Evolutionary conservation across 2,113 vertebrate species (phyloP).

Genomic region (Pungitius pungitius): DNA sequence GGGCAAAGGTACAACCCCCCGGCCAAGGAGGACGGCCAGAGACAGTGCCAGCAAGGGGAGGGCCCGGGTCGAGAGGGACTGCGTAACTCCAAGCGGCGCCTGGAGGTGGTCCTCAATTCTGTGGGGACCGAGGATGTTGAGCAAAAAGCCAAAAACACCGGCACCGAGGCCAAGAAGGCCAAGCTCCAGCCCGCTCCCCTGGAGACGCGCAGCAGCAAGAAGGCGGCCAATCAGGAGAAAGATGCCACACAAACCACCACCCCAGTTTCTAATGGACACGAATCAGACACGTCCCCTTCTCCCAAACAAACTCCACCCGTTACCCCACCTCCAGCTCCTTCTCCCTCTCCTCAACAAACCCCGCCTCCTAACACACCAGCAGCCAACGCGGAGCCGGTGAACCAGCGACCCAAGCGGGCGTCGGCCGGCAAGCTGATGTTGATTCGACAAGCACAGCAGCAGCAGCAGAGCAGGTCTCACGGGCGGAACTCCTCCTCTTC

Average conservation of each 20-base stretch:
- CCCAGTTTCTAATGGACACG: constrained; percentile 84
- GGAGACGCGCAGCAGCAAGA: constrained; percentile 89
- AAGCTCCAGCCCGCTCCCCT: constrained; percentile 74
- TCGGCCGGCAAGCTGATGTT: constrained; percentile 91
- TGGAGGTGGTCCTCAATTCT: constrained; percentile 85
- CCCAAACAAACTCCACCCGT: constrained; percentile 59
- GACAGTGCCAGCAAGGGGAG: constrained; percentile 81
- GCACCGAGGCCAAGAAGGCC: constrained; percentile 76
- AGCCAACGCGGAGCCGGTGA: constrained; percentile 85
- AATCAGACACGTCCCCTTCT: constrained; percentile 76
- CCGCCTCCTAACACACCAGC: constrained; percentile 79
- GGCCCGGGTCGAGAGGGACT: constrained; percentile 91
- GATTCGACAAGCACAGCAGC: constrained; percentile 91
- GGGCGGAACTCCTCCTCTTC: constrained; percentile 75
- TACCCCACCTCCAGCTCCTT: constrained; percentile 46
- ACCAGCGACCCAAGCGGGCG: constrained; percentile 85
- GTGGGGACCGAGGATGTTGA: constrained; percentile 49
- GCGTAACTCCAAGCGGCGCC: constrained; percentile 94
- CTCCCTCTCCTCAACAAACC: constrained; percentile 55
- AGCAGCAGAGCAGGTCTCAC: constrained; percentile 91
- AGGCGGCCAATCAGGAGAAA: constrained; percentile 73
- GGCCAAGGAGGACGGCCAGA: constrained; percentile 85
- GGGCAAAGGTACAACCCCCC: constrained; percentile 90
- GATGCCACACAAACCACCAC: constrained; percentile 72
- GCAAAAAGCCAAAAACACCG: constrained; percentile 60